Conservation (phyloP, 2,113 vertebrate genomes). For the Rattus norvegicus region DNA sequence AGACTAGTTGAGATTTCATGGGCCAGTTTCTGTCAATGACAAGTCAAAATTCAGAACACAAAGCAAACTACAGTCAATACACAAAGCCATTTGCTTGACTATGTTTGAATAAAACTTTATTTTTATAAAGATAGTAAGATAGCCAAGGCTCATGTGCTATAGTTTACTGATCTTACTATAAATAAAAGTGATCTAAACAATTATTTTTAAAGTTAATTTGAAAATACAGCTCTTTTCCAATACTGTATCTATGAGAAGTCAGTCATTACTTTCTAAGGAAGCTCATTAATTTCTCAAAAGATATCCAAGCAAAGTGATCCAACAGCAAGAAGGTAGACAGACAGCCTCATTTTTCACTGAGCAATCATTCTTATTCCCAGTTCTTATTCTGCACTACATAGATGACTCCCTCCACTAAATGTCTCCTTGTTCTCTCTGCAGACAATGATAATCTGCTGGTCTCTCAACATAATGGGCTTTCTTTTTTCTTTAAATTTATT, state of each 20-base stretch:
- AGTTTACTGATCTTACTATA: not conserved
- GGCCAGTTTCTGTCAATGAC: not conserved
- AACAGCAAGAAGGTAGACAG: not conserved
- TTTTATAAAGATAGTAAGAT: not conserved
- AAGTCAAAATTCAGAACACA: not conserved
- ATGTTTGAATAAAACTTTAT: not conserved
- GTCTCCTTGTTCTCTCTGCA: not conserved
- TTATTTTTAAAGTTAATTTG: not conserved
- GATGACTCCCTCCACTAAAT: not conserved
- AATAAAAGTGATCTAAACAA: not conserved
- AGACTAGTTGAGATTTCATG: not conserved
- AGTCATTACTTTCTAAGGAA: not conserved
- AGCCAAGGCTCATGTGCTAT: not conserved
- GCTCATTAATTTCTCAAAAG: not conserved
- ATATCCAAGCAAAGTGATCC: not conserved
- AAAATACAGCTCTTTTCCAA: conserved; percentile 15
- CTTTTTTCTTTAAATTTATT: too few species aligned
- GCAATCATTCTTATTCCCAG: not conserved
- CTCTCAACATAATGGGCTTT: not conserved
- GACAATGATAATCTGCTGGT: not conserved
- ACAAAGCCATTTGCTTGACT: not conserved
- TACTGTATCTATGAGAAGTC: conserved; percentile 28
- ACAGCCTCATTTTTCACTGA: not conserved
- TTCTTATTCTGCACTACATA: not conserved
- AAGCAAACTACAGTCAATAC: not conserved